Base-by-base conservation (phyloP, 2,797 vertebrate genomes). In the Nannoperca australis region DNA sequence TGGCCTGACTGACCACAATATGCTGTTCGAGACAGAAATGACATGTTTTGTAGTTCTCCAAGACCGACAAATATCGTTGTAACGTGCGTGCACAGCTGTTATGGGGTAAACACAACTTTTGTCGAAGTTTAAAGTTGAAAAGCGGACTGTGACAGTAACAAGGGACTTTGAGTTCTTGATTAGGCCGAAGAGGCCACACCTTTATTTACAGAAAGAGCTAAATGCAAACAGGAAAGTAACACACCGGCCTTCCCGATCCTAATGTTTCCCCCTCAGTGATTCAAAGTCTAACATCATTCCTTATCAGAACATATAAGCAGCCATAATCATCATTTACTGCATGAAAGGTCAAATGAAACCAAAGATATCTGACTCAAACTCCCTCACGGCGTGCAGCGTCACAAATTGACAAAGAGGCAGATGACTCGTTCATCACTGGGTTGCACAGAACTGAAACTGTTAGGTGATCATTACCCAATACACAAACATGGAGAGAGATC, bases 101-200 rank as follows among this genome's bases (percentile, higher is more conserved):
- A 5, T 60, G 22, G 18, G 34, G 14, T 73, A 70, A 79, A 79
- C 55, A 79, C 32, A 51, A 42, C 30, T n/a, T 15, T 15, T 14
- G 24, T 14, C 7, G 1, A 17, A 44, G 30, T 22, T 15, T 15
- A 59, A 17, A 20, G 32, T 13, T 69, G 32, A 60, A 44, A 40
- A 62, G 42, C 17, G n/a, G 22, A 69, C 53, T 58, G 50, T 30
- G 24, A 80, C 75, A 59, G 58, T 50, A 32, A 74, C 70, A 1
- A 20, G 14, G 38, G 63, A 88, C 83, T 91, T 89, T 86, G 89
- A 82, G 56, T 83, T 10, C 18, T 44, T 45, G 9, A 10, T 11
- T 6, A 11, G 7, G 3, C 17, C 15, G 15, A 1, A 2, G 17
- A 47, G 32, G 59, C 64, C 83, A 85, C 79, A 10, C 75, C 81